phyloP scores from a whole-genome alignment of 1,140 invertebrate species.

The Formica exsecta region DNA sequence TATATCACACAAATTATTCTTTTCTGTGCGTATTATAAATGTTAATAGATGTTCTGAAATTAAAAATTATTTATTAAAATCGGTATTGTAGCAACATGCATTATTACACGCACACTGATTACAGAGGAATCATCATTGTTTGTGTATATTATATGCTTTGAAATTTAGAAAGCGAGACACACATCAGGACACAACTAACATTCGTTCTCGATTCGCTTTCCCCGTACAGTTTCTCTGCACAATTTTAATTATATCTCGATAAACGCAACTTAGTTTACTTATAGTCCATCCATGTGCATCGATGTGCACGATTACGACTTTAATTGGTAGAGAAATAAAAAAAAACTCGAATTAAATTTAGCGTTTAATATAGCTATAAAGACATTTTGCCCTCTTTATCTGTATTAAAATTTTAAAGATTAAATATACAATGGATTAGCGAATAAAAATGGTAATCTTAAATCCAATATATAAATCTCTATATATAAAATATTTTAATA shows the following conservation, averaged over 20 bases:
- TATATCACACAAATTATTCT: background rate
- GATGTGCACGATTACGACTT: background rate
- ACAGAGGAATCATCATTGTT: background rate
- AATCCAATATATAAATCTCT: background rate
- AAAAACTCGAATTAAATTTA: background rate
- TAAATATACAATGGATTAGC: background rate
- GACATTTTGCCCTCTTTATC: background rate
- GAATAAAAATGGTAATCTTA: background rate
- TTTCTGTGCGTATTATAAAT: background rate
- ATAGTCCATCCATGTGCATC: conserved; percentile 1
- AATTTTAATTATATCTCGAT: background rate
- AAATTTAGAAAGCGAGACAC: conserved; percentile 52
- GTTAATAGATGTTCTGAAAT: background rate
- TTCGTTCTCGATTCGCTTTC: conserved; percentile 42
- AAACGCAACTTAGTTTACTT: background rate
- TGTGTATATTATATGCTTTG: background rate
- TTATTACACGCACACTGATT: background rate
- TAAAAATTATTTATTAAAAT: background rate
- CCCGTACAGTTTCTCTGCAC: conserved; percentile 12
- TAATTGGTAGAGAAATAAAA: background rate
- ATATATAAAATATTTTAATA: background rate
- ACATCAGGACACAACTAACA: too few species aligned
- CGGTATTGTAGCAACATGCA: background rate
- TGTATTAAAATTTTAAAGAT: background rate
- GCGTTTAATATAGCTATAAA: conserved; percentile 16